Base-by-base conservation (phyloP, 1,140 invertebrate genomes). In the Marisa cornuarietis region DNA sequence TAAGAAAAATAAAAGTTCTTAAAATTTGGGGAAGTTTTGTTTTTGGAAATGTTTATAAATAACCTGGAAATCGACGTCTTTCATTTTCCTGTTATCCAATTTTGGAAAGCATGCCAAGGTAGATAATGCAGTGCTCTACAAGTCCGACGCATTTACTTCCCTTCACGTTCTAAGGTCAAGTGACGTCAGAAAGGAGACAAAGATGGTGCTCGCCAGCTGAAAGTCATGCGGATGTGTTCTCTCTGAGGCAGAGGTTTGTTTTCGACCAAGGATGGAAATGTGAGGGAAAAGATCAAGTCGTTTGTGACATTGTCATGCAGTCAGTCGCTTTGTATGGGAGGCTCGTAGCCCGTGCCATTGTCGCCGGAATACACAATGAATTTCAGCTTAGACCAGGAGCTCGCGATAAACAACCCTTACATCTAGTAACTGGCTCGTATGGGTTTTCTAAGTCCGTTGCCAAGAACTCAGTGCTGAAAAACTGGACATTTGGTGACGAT, bases 401-500 rank as follows among this genome's bases (percentile, higher is more conserved):
- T 52, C 52, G 80, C 75, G 79, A 81, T 0, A 82, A 84, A 77
- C 85, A 89, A 79, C 84, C 86, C 65, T 68, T 89, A 6, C 89
- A 89, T 68, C 86, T 91, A 62, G 87, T 90, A 22, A 87, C 90
- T 42, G 90, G 89, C 14, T 83, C 84, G 54, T 86, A 88, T 14
- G 90, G 90, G 65, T 88, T 89, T 83, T 89, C 89, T 4, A 90
- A 90, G 79, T 85, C 86, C 22, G 76, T 88, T 22, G 80, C 84
- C 76, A 82, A 84, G 90, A 93, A 90, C 93, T 95, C 72, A 24
- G 76, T 69, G 22, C 54, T 77, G 31, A 94, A 94, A 88, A 95
- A 95, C 90, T 89, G 96, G 96, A 90, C 96, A 88, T 98, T 97
- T 90, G 98, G 98, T 76, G 98, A 99, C 91, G 98, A 99, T 92